These are phyloP conservation scores for Drosophila saltans DNA, from an alignment of 1,140 invertebrate genomes.

Conservation along the genomic window DNA sequence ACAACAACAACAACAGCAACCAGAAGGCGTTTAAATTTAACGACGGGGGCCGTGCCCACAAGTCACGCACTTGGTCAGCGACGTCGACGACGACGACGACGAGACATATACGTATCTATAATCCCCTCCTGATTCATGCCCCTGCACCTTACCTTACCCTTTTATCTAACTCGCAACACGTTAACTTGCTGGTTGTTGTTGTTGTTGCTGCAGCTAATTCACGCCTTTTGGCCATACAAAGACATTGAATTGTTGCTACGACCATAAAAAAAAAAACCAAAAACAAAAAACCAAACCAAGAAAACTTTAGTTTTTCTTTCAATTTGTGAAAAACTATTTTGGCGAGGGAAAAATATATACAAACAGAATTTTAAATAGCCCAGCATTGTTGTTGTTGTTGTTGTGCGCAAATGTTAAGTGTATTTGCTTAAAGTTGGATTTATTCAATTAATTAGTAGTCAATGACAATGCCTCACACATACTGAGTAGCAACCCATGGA, in stretches of 20 bases:
- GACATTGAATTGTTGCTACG: conserved; percentile 67
- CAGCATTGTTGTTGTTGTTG: conserved; percentile 22
- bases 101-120: conserved; percentile 37
- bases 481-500: too few species aligned
- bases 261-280: conserved; percentile 36
- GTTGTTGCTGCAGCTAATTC: conserved; percentile 57
- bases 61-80: conserved; percentile 74
- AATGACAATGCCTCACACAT: background rate
- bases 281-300: conserved; percentile 19
- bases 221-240: conserved; percentile 68
- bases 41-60: conserved; percentile 64
- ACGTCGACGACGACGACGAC: conserved; percentile 42
- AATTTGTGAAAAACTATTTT: conserved; percentile 34
- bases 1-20: conserved; percentile 21
- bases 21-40: conserved; percentile 40
- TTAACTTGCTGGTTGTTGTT: background rate
- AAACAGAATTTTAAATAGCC: conserved; percentile 34
- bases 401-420: background rate
- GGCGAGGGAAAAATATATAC: background rate
- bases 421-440: background rate
- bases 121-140: conserved; percentile 31
- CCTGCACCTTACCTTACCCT: background rate
- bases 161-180: conserved; percentile 11
- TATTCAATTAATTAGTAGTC: conserved; percentile 5
- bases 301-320: conserved; percentile 39